Evolutionary conservation across 2,113 vertebrate species (phyloP), one percentile per base, ranked within the genome.

Genomic region (Sinocyclocheilus anshuiensis): DNA sequence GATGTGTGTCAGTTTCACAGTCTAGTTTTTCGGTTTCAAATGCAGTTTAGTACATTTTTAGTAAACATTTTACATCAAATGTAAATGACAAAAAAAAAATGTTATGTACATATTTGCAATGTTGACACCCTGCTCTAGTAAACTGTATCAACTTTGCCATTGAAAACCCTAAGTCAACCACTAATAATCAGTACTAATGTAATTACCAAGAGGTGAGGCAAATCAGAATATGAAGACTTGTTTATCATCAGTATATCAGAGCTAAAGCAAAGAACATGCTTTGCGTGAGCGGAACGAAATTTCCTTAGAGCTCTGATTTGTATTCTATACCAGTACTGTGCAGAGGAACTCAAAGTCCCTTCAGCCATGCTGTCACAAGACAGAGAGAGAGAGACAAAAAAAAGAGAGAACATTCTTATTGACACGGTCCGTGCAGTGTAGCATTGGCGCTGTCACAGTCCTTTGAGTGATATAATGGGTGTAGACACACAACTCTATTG

Each of bases 331-430:
- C 39, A 72, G 57, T 50, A n/a, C 81, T 80, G 76, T 82, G 57
- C 72, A 67, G 86, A 84, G 63, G 55, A 86, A 86, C 86, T 85
- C 69, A 53, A 81, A 71, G 76, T 75, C 87, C 81, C 61, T 83
- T 72, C 84, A 77, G 83, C 53, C 45, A 69, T 61, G 74, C 74
- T 85, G 29, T 48, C 53, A 55, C 67, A 39, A 77, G 45, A 84
- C 57, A 53, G 57, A 55, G 65, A 61, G n/a, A 79, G 50, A 59
- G 24, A 36, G 45, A 33, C 2, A 33, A 79, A 71, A n/a, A 42
- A 86, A 42, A 84, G 74, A 84, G 78, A 83, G 57, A 82, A 24
- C 69, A 36, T 78, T 69, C 45, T 78, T 57, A 69, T 22, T 74
- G 48, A 85, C 36, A 82, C 57, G 42, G 80, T 36, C 33, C 55